Percentiles rank a stretch among this genome's conserved stretches.
Conservation (phyloP, 2,888 invertebrate species). For the Drosophila acutilabella region DNA sequence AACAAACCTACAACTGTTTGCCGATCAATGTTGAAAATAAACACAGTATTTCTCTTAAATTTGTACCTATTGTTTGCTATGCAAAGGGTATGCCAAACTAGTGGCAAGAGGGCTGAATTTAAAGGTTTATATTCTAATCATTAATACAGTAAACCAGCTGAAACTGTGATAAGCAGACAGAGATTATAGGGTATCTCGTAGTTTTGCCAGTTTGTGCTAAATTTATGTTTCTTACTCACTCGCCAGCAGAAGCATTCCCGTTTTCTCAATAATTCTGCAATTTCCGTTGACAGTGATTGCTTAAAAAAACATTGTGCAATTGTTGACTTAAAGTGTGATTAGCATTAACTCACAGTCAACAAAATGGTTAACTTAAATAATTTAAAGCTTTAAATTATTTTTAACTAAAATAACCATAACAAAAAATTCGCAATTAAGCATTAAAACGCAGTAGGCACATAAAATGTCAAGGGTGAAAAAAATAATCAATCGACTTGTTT, state of each 20-base stretch:
- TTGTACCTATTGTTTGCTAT: too few relatives aligned
- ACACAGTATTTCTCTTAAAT: slow-evolving; percentile 6
- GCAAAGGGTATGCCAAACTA: too few relatives aligned
- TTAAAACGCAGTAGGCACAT: background rate
- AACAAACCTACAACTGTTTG: slow-evolving; percentile 31
- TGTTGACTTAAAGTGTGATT: background rate
- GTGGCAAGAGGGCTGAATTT: too few relatives aligned
- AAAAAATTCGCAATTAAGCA: background rate
- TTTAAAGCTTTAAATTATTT: too few relatives aligned
- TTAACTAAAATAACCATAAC: too few relatives aligned
- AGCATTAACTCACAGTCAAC: background rate
- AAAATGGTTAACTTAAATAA: background rate
- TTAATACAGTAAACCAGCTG: too few relatives aligned
- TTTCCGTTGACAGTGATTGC: too few relatives aligned
- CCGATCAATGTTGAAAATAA: slow-evolving; percentile 44
- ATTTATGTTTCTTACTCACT: background rate
- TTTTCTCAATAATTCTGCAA: slow-evolving; percentile 12
- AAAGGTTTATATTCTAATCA: too few relatives aligned
- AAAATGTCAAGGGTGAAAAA: background rate
- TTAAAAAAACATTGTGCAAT: background rate
- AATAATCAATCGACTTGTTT: background rate
- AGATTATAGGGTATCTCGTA: too few relatives aligned
- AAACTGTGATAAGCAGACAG: too few relatives aligned
- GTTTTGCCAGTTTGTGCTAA: too few relatives aligned
- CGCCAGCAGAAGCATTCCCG: background rate